Evolutionary conservation across 2,113 vertebrate genomes (phyloP).

Genomic region (Alethe diademata): DNA sequence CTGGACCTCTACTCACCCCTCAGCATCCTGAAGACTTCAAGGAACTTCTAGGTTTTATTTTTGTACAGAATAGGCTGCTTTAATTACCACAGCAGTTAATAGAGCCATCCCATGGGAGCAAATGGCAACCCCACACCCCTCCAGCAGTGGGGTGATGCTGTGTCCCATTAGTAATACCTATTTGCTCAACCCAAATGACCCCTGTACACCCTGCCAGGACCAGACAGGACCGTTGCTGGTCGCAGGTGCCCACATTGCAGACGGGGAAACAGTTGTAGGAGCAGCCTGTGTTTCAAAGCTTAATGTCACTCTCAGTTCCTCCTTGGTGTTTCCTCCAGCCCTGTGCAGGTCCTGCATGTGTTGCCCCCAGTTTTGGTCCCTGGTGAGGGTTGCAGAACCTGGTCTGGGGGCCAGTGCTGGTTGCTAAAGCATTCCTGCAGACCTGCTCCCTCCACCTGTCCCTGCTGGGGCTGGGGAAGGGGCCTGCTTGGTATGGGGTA

Average conservation of each 20-base stretch:
- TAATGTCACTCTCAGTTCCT: not conserved
- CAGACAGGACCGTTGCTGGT: not conserved
- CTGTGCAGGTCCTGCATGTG: fast-evolving
- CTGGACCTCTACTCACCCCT: not conserved
- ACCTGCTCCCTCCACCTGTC: not conserved
- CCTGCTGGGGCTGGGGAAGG: not conserved
- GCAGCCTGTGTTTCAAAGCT: not conserved
- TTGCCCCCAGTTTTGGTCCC: not conserved
- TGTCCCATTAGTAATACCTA: not conserved
- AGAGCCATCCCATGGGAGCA: fast-evolving
- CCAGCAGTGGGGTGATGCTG: not conserved
- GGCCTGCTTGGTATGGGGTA: not conserved
- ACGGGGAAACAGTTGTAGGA: not conserved
- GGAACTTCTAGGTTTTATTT: not conserved
- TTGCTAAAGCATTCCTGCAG: not conserved
- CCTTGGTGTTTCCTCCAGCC: not conserved
- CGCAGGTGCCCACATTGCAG: not conserved
- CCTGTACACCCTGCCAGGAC: not conserved
- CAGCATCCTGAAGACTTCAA: not conserved
- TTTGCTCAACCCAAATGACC: not conserved
- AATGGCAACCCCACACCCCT: not conserved
- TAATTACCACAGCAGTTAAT: not conserved
- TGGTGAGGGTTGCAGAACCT: not conserved
- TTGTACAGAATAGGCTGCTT: not conserved
- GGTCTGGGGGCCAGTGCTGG: not conserved